Base-by-base conservation (phyloP, 2,797 vertebrate genomes). In the Phyllotis vaccarum region DNA sequence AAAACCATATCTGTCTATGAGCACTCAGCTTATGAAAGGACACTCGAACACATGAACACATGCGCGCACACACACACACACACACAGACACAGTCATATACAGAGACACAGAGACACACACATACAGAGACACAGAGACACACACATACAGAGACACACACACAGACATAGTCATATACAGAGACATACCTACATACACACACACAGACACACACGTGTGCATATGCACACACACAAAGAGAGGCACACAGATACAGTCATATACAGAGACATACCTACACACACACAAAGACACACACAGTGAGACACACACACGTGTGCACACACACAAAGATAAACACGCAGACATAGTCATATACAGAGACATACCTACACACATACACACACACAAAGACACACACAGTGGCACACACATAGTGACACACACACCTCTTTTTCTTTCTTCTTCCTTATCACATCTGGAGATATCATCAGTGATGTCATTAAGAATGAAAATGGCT, bases 381-480 rank as follows among this genome's bases (percentile, higher is more conserved):
- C 1, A 60, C 31, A 80, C n/a, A 52, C 29, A n/a, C 52, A 79
- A 2, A 56, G 34, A 13, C 43, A 66, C 9, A 43, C 58, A 62
- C 13, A 43, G n/a, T n/a, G n/a, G n/a, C 24, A 64, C 9, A 46
- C 2, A 66, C 62, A 86, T 3, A 68, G 3, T 24, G n/a, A n/a
- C 7, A 52, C 21, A 54, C 21, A 54, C 46, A 9, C 64, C 22
- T 43, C 19, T 56, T 92, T 88, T 52, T 27, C n/a, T 79, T 92
- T 93, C 37, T 60, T 74, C 27, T 54, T 93, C 95, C 93, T 89
- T 96, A 94, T 92, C 46, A 0, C 89, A 96, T 96, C 76, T 58
- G 12, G 11, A 95, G 58, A 90, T 90, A 52, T 58, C 3, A 34
- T 96, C 75, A 72, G 86, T 97, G 86, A 95, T 97, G 97, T 94